Conservation (phyloP, 2,113 vertebrate species). For the Cebidichthys violaceus region DNA sequence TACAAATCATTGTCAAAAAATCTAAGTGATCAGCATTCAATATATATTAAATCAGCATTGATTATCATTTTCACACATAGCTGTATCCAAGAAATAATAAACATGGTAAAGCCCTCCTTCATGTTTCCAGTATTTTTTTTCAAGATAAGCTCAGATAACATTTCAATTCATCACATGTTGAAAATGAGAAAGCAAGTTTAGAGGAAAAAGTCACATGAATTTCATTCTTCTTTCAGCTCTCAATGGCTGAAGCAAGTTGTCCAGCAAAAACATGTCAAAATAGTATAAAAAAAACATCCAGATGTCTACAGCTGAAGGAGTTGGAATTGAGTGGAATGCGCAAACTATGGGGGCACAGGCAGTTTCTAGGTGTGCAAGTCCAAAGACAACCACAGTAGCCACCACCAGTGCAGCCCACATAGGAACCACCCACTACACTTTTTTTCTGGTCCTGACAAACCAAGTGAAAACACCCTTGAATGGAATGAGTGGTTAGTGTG, state of each 20-base stretch:
- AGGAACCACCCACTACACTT: constrained; percentile 53
- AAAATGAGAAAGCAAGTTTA: constrained; percentile 62
- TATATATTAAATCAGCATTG: constrained; percentile 80
- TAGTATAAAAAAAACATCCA: constrained; percentile 77
- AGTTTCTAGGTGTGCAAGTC: constrained; percentile 51
- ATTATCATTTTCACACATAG: constrained; percentile 69
- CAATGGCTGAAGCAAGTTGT: constrained; percentile 63
- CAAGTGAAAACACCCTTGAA: constrained; percentile 62
- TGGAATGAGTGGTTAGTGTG: constrained; percentile 69
- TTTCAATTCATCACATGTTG: constrained; percentile 61
- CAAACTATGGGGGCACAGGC: constrained; percentile 47
- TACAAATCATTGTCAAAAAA: constrained; percentile 82
- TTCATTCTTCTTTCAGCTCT: constrained; percentile 68
- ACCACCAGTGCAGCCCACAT: constrained; percentile 46
- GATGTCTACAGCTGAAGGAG: constrained; percentile 73
- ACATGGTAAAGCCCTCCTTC: constrained; percentile 77
- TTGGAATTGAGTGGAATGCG: constrained; percentile 58
- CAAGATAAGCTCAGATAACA: constrained; percentile 66
- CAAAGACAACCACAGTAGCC: constrained; percentile 57
- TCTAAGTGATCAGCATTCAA: constrained; percentile 76
- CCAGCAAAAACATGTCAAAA: constrained; percentile 77
- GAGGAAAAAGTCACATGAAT: constrained; percentile 56
- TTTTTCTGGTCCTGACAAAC: constrained; percentile 56
- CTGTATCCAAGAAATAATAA: constrained; percentile 61
- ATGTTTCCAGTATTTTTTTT: constrained; percentile 71